Base-by-base conservation (phyloP, 2,113 vertebrate species). In the Brachyistius frenatus region DNA sequence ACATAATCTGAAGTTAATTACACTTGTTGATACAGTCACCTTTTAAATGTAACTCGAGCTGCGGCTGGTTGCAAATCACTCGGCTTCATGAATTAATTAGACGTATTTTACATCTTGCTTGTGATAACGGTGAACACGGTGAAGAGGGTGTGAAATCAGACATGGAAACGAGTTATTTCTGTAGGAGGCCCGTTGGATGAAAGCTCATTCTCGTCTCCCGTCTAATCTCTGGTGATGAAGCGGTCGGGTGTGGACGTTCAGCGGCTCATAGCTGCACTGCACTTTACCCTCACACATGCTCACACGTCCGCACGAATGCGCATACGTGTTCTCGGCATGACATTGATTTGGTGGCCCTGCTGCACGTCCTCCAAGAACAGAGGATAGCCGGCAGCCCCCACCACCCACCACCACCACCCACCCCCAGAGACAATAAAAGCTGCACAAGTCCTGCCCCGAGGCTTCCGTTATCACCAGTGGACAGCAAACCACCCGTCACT, bases 301-400 rank as follows among this genome's bases (percentile, higher is more conserved):
- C 67, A 23, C 56, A 33, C 9, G 5, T 60, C 16, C 73, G 54
- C 55, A 56, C 64, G 47, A 16, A 73, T 66, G 68, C 71, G 66
- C 53, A 71, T 54, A 50, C 49, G 70, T 10, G 7, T 3, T n/a
- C 80, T 73, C 84, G 52, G 78, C 80, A 8, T 80, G 74, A 84
- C 86, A 85, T 81, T 72, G 75, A 87, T 87, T 83, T 74, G 70
- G 52, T 78, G 5, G 78, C 71, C 66, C 71, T 9, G 44, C 54
- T 49, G 31, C 57, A 41, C 54, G 72, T 72, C 56, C 69, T 69
- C 73, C 44, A 52, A 57, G 73, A 35, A 44, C 65, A 61, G 67
- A 54, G 6, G 23, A 74, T 66, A 50, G 44, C 30, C 39, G 54
- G 46, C 62, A 58, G 3, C 50, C 64, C 31, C 58, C 44, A 6